These are phyloP conservation scores for Lasioglossum albipes DNA, from an alignment of 1,140 invertebrate genomes.

Conservation along the genomic window DNA sequence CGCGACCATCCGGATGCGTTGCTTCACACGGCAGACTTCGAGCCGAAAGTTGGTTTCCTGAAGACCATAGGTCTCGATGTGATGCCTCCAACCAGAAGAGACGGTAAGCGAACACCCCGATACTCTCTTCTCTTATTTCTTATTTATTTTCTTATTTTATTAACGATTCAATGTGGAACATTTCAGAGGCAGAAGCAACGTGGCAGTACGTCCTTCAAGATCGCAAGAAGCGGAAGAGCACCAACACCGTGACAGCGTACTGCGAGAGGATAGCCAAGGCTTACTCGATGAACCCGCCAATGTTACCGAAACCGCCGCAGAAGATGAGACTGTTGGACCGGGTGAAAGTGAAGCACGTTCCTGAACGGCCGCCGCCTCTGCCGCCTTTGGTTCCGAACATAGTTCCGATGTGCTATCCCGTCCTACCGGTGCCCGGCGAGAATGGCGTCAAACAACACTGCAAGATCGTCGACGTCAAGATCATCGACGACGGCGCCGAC, in stretches of 20 bases:
- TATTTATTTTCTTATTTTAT: not conserved
- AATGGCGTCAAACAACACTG: constrained; percentile 71
- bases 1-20: constrained; percentile 76
- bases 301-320: constrained; percentile 67
- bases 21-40: constrained; percentile 73
- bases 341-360: constrained; percentile 68
- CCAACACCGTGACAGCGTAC: constrained; percentile 76
- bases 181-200: constrained; percentile 76
- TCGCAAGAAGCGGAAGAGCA: constrained; percentile 77
- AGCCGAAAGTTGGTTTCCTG: constrained; percentile 76
- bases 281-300: constrained; percentile 73
- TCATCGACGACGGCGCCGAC: constrained; percentile 53
- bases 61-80: constrained; percentile 76
- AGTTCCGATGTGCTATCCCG: constrained; percentile 65
- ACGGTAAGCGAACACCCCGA: constrained; percentile 63
- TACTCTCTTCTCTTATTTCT: no score
- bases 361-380: constrained; percentile 69
- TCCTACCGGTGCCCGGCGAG: constrained; percentile 71
- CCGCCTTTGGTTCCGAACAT: constrained; percentile 72
- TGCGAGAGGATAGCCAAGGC: constrained; percentile 75
- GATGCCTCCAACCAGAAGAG: constrained; percentile 75
- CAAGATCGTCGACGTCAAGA: constrained; percentile 66
- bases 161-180: constrained; percentile 26
- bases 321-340: constrained; percentile 74
- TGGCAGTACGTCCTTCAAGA: constrained; percentile 79